Percentiles rank a stretch among this genome's conserved stretches.
These are phyloP conservation scores for Tricholauxania praeusta DNA, from an alignment of 2,888 invertebrate species.

Conservation along the genomic window DNA sequence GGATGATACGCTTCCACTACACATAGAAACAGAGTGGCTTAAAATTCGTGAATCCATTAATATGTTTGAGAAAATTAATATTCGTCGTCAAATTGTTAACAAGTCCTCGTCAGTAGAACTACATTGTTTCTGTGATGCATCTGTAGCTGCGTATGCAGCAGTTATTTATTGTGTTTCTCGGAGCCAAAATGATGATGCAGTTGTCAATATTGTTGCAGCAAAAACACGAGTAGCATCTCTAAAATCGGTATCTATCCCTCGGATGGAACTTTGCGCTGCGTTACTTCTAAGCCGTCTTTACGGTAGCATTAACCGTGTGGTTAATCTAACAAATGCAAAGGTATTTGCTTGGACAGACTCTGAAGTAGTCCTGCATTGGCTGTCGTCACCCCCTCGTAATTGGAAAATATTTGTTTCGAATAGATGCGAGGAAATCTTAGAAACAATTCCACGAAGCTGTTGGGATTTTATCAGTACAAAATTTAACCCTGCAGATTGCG, in stretches of 20 bases:
- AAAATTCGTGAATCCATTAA: conserved; percentile 17
- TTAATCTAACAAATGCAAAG: background rate
- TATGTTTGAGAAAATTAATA: conserved; percentile 10
- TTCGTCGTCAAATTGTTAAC: conserved; percentile 3
- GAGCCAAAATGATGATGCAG: background rate
- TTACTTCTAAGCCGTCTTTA: conserved; percentile 14
- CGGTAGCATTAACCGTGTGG: background rate
- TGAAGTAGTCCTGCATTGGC: conserved; percentile 47
- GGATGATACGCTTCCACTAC: conserved; percentile 41
- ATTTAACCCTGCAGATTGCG: conserved; percentile 48
- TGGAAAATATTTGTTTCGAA: conserved; percentile 52
- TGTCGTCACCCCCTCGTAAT: conserved; percentile 43
- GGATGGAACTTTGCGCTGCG: conserved; percentile 26
- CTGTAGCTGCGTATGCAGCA: conserved; percentile 12
- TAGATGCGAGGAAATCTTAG: conserved; percentile 43
- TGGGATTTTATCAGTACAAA: conserved; percentile 46
- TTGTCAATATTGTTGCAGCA: conserved; percentile 10
- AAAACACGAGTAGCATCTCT: conserved; percentile 17
- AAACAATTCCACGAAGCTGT: background rate
- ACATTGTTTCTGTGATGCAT: conserved; percentile 15
- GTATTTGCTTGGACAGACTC: conserved; percentile 45
- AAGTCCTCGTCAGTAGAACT: background rate
- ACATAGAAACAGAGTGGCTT: conserved; percentile 12
- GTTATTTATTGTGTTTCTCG: conserved; percentile 18
- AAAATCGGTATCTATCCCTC: conserved; percentile 10